Evolutionary conservation across 2,113 vertebrate species (phyloP).

Genomic region (Xyrauchen texanus): DNA sequence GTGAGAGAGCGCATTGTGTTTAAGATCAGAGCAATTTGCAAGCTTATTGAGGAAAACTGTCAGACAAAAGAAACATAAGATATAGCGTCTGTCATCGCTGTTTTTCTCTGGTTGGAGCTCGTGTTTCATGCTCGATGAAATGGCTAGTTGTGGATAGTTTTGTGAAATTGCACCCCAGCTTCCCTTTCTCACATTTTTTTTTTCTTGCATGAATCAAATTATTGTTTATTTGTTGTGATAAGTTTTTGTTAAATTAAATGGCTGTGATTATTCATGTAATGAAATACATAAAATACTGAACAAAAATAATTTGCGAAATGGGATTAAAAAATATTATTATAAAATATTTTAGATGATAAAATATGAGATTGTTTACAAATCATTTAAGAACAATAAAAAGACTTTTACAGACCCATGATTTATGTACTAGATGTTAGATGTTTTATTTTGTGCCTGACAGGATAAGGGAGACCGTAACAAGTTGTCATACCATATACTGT

Average conservation of each 20-base stretch:
- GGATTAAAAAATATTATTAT: too few relatives aligned
- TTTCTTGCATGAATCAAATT: neutral
- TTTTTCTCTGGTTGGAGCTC: conserved; percentile 68
- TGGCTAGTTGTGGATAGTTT: conserved; percentile 42
- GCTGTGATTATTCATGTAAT: too few relatives aligned
- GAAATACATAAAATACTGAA: too few relatives aligned
- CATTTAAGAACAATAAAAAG: too few relatives aligned
- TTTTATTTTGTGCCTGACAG: too few relatives aligned
- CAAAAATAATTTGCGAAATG: too few relatives aligned
- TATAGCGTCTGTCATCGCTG: conserved; percentile 79
- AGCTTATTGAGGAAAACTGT: conserved; percentile 78
- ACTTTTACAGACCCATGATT: too few relatives aligned
- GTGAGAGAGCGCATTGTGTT: conserved; percentile 85
- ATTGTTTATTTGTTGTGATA: neutral
- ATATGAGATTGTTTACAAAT: too few relatives aligned
- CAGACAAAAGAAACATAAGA: conserved; percentile 84
- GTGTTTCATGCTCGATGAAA: conserved; percentile 61
- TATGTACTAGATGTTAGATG: too few relatives aligned
- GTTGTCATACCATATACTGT: too few relatives aligned
- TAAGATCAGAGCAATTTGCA: conserved; percentile 93
- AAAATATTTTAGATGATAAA: too few relatives aligned
- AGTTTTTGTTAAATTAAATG: neutral
- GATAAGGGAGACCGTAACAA: too few relatives aligned
- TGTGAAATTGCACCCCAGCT: conserved; percentile 30
- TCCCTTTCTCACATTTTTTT: neutral